A percentile compares a stretch with the other conserved stretches of the same genome.
phyloP scores from a whole-genome alignment of 2,888 invertebrate species.

The Cerceris ruficornis region DNA sequence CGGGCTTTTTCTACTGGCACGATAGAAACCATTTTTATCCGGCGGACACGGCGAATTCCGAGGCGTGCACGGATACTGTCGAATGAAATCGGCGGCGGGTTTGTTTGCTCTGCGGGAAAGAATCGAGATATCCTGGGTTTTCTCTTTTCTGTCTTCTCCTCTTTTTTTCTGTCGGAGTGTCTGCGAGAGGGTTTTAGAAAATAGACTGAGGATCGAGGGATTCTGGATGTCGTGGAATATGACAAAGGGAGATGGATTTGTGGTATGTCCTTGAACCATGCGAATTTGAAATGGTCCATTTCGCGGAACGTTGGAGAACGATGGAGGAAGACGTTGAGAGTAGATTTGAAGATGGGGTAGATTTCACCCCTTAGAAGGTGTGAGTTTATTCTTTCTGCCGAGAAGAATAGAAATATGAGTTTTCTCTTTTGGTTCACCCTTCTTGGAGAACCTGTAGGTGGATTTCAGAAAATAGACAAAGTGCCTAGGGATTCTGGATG shows the following conservation, averaged over 20 bases:
- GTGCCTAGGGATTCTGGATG: too few species aligned
- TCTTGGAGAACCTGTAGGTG: not conserved
- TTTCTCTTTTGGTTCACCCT: not conserved
- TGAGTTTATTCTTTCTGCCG: not conserved
- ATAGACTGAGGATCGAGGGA: too few species aligned
- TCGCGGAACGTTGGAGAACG: too few species aligned
- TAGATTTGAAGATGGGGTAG: too few species aligned
- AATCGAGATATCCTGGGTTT: not conserved
- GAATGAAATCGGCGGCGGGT: constrained; percentile 15
- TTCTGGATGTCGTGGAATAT: too few species aligned
- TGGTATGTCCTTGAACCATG: too few species aligned
- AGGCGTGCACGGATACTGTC: constrained; percentile 3
- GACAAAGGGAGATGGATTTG: too few species aligned
- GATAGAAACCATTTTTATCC: constrained; percentile 46
- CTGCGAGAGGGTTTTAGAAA: too few species aligned
- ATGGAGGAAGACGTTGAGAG: too few species aligned
- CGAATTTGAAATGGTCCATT: too few species aligned
- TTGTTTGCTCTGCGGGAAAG: not conserved
- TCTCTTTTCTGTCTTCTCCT: not conserved
- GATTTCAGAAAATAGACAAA: too few species aligned
- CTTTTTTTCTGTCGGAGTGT: not conserved
- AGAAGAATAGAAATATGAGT: not conserved
- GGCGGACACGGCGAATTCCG: constrained; percentile 30
- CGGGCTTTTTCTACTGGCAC: constrained; percentile 47
- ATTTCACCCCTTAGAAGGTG: too few species aligned